Conservation (phyloP, 2,888 invertebrate species). For the Thecocarcelia acutangulata region DNA sequence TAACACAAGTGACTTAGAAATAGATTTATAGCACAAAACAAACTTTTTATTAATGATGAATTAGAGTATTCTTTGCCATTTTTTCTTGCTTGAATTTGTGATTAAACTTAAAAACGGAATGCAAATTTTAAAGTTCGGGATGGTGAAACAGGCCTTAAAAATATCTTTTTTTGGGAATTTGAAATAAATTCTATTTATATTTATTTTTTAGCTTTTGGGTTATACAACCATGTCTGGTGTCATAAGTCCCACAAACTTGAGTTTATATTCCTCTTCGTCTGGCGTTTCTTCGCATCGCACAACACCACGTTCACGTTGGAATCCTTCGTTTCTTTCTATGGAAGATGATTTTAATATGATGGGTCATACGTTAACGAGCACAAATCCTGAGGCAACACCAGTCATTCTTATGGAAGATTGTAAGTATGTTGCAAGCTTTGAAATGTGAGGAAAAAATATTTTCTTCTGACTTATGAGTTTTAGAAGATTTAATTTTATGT, state of each 20-base stretch:
- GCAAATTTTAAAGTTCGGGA: too few relatives aligned
- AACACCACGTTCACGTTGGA: slow-evolving; percentile 90
- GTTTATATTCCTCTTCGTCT: slow-evolving; percentile 89
- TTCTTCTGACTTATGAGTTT: too few relatives aligned
- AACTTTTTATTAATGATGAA: too few relatives aligned
- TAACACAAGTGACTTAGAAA: too few relatives aligned
- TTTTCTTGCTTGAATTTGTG: too few relatives aligned
- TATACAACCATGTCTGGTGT: slow-evolving; percentile 93
- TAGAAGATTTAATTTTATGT: too few relatives aligned
- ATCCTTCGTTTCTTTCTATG: slow-evolving; percentile 90
- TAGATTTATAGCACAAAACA: too few relatives aligned
- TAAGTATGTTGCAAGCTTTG: slow-evolving; percentile 75
- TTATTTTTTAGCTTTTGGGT: slow-evolving; percentile 89
- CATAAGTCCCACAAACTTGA: slow-evolving; percentile 93
- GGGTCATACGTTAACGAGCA: slow-evolving; percentile 86
- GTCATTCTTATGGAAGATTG: slow-evolving; percentile 91
- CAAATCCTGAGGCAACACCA: slow-evolving; percentile 85
- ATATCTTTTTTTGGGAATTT: not conserved
- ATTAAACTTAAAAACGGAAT: too few relatives aligned
- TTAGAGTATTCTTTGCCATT: too few relatives aligned
- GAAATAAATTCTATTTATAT: not conserved
- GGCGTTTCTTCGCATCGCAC: slow-evolving; percentile 83
- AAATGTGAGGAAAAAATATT: too few relatives aligned
- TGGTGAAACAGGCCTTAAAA: too few relatives aligned
- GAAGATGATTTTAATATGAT: slow-evolving; percentile 98